Evolutionary conservation across 2,888 invertebrate species (phyloP), one percentile per base, ranked within the genome.

Genomic region (Agonopterix alstromeriana): DNA sequence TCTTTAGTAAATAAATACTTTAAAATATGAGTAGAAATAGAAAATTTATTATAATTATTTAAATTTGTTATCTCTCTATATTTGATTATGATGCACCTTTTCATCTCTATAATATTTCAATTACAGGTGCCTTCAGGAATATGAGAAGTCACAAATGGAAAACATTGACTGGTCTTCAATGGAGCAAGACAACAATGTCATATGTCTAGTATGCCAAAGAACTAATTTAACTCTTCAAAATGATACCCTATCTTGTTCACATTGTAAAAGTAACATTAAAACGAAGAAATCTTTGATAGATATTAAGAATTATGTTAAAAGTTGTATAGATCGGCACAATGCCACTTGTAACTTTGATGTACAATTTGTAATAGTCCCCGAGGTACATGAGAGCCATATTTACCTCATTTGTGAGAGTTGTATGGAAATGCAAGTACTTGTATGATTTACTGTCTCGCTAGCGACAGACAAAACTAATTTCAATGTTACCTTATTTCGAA

Each of bases 131-230:
- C 53, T 73, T 38, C 72, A 73, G 54, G 87, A 88, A 55, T 80
- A 85, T 76, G 87, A 88, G 60, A 83, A 77, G 63, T 73, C 77
- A 46, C 73, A 82, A 53, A 55, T 65, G 55, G 75, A 77, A 14
- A 69, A 77, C 61, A 48, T 82, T 56, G 86, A 88, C 60, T 85
- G 82, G 85, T 78, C 80, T 45, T 52, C 63, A 47, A 58, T 83
- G 14, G 82, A 86, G 50, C 63, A 75, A 48, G 76, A 81, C 45
- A 64, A 77, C 42, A 67, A 71, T 59, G 72, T 90, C 1, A 83
- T 90, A 56, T 91, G 91, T 54, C 90, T 90, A 1, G 66, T 91
- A 10, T 91, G 91, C 53, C 79, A 89, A 63, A 81, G 82, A 65
- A 55, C 63, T 9, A 82, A 82, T 57, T 65, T 84, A n/a, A 57